phyloP scores from a whole-genome alignment of 2,797 vertebrate species.

The Rhadinocentrus ornatus region DNA sequence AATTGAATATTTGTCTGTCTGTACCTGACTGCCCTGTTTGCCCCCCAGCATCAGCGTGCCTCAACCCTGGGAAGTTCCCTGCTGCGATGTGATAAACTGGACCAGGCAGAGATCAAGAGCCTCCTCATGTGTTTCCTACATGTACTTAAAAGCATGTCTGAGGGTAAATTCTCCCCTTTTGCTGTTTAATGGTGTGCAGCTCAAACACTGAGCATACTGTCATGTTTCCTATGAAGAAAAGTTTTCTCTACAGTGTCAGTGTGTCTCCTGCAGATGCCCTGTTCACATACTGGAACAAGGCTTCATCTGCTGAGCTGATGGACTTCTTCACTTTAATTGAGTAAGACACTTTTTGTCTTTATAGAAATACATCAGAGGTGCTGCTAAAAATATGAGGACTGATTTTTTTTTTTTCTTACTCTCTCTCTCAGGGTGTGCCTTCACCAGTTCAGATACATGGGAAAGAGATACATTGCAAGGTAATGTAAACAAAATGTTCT shows the following conservation, averaged over 20 bases:
- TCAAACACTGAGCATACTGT: neutral
- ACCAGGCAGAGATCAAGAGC: constrained; percentile 95
- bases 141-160: constrained; percentile 98
- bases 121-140: constrained; percentile 98
- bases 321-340: constrained; percentile 98
- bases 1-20: constrained; percentile 9
- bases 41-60: constrained; percentile 86
- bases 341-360: constrained; percentile 81
- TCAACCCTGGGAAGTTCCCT: constrained; percentile 87
- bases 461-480: constrained; percentile 98
- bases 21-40: constrained; percentile 30
- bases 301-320: constrained; percentile 93
- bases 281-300: constrained; percentile 98
- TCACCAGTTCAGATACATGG: constrained; percentile 99
- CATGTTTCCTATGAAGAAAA: neutral
- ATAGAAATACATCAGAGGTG: neutral
- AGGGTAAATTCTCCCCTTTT: constrained; percentile 81
- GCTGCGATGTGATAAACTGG: constrained; percentile 95
- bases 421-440: constrained; percentile 90
- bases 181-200: neutral
- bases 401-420: neutral
- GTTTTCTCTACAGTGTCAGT: neutral
- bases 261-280: constrained; percentile 87
- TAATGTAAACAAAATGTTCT: constrained; percentile 76
- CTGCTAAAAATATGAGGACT: neutral